Conservation (phyloP, 2,113 vertebrate species). For the Laticauda colubrina region DNA sequence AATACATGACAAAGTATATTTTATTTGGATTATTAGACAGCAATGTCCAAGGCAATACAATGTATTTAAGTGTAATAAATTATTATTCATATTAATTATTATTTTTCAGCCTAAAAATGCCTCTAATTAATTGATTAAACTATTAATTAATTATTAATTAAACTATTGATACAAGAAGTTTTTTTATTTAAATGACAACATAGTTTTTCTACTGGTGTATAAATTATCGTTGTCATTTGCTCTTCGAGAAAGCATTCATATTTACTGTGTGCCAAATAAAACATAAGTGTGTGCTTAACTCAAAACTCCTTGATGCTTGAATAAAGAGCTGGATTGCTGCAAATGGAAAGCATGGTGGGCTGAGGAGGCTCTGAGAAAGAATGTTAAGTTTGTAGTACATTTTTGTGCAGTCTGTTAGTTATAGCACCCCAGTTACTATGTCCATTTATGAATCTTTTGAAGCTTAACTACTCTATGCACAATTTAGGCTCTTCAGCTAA, state of each 20-base stretch:
- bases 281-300: background rate
- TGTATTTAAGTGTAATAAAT: slow-evolving; percentile 15
- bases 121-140: background rate
- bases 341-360: background rate
- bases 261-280: background rate
- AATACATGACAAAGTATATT: slow-evolving; percentile 19
- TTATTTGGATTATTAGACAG: slow-evolving; percentile 24
- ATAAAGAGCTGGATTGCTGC: background rate
- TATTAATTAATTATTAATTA: background rate
- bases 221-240: background rate
- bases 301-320: background rate
- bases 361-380: background rate
- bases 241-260: background rate
- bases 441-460: background rate
- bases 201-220: background rate
- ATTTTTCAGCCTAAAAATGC: background rate
- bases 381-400: background rate
- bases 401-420: background rate
- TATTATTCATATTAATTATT: background rate
- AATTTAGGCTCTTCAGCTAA: background rate
- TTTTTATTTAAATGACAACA: background rate
- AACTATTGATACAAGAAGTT: background rate
- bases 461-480: background rate
- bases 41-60: slow-evolving; percentile 21
- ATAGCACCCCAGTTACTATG: too few species aligned